These are phyloP conservation scores for Myxocyprinus asiaticus DNA, from an alignment of 2,113 vertebrate species.

Conservation along the genomic window DNA sequence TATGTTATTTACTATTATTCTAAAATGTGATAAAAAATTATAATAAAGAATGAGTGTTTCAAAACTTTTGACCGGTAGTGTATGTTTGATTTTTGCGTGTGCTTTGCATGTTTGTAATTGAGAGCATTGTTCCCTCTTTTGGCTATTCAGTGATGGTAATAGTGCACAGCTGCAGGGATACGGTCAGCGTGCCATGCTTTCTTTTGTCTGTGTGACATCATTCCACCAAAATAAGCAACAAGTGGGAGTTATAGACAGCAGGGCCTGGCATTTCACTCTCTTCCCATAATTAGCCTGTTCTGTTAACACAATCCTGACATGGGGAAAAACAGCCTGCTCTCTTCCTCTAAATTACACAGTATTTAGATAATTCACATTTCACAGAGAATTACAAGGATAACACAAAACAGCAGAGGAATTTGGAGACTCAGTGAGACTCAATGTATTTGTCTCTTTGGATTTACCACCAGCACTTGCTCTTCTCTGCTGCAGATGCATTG, in stretches of 20 bases:
- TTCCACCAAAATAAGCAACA: constrained; percentile 52
- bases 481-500: no score
- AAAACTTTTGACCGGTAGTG: no score
- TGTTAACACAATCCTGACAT: constrained; percentile 44
- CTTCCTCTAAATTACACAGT: constrained; percentile 50
- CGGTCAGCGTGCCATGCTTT: constrained; percentile 19
- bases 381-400: constrained; percentile 17
- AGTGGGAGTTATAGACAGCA: constrained; percentile 43
- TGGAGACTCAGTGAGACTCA: neutral
- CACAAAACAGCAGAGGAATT: neutral
- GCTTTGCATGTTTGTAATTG: neutral
- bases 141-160: constrained; percentile 14
- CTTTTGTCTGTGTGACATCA: constrained; percentile 45
- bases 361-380: constrained; percentile 36
- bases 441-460: neutral
- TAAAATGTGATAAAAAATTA: no score
- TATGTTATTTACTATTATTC: no score
- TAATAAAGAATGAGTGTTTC: no score
- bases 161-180: constrained; percentile 39
- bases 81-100: neutral
- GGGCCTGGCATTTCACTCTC: constrained; percentile 32
- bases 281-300: constrained; percentile 50
- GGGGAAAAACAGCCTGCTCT: constrained; percentile 35
- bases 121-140: neutral
- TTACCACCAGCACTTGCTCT: neutral